Conservation (phyloP, 2,888 invertebrate species). For the Falcaria lacertinaria region DNA sequence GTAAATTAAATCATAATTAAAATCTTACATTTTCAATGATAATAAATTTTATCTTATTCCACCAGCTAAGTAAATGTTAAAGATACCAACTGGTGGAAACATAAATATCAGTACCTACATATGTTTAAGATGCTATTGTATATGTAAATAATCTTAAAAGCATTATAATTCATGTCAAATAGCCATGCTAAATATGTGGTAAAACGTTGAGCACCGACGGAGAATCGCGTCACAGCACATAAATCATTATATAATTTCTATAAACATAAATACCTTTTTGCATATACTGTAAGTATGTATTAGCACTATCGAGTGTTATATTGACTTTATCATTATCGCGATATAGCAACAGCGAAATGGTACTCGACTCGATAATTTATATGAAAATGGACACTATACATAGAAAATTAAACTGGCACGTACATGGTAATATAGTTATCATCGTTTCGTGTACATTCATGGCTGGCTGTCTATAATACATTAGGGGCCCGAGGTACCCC, state of each 20-base stretch:
- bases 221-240: background rate
- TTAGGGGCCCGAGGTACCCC: conserved; percentile 2
- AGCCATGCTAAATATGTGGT: too few species aligned
- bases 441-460: conserved; percentile 10
- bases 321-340: conserved; percentile 12
- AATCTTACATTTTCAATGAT: too few species aligned
- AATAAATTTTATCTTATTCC: too few species aligned
- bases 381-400: conserved; percentile 33
- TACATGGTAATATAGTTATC: conserved; percentile 34
- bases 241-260: conserved; percentile 1
- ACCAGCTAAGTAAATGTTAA: background rate
- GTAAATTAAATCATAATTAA: too few species aligned
- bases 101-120: background rate
- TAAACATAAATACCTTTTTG: conserved; percentile 2
- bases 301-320: conserved; percentile 7
- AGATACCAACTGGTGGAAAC: background rate
- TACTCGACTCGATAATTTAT: conserved; percentile 29
- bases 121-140: background rate
- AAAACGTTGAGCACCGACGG: background rate
- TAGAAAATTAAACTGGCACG: conserved; percentile 36
- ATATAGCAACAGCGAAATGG: conserved; percentile 44
- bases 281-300: conserved; percentile 8
- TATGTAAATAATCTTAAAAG: background rate
- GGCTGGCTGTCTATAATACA: conserved; percentile 8
- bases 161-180: background rate